phyloP scores from a whole-genome alignment of 2,113 vertebrate genomes.

The Rafetus swinhoei region DNA sequence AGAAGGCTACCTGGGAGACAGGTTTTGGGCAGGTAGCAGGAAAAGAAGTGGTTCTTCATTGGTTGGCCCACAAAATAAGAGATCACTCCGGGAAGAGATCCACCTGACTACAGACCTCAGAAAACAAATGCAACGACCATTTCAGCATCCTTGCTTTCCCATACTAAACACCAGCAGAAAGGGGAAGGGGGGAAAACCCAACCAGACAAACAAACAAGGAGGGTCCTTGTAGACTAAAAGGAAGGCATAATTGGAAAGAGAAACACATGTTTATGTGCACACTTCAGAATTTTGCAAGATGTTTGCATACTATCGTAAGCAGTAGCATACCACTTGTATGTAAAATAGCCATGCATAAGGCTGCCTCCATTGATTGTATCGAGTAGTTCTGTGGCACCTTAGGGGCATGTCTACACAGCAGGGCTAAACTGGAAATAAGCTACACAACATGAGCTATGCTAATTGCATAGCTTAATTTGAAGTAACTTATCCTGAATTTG shows the following conservation, averaged over 20 bases:
- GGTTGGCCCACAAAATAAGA: not conserved
- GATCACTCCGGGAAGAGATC: not conserved
- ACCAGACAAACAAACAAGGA: not conserved
- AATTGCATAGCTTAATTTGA: too few relatives aligned
- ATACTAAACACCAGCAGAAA: not conserved
- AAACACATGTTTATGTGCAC: not conserved
- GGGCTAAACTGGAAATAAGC: too few relatives aligned
- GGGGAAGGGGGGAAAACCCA: not conserved
- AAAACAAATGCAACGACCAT: not conserved
- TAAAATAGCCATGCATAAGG: not conserved
- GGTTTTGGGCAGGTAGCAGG: not conserved
- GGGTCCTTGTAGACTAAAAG: not conserved
- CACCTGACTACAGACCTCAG: not conserved
- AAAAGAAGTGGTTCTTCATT: not conserved
- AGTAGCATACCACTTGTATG: not conserved
- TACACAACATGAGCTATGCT: too few relatives aligned
- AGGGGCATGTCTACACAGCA: too few relatives aligned
- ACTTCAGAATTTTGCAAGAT: not conserved
- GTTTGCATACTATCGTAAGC: not conserved
- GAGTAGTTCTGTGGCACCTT: not conserved
- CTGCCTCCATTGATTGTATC: too few relatives aligned
- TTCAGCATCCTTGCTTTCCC: not conserved
- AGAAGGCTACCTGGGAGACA: not conserved
- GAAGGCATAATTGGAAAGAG: not conserved
- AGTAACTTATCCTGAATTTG: too few relatives aligned